Evolutionary conservation across 2,888 invertebrate species (phyloP), one percentile per base, ranked within the genome.

Genomic region (Scaptomyza flava): DNA sequence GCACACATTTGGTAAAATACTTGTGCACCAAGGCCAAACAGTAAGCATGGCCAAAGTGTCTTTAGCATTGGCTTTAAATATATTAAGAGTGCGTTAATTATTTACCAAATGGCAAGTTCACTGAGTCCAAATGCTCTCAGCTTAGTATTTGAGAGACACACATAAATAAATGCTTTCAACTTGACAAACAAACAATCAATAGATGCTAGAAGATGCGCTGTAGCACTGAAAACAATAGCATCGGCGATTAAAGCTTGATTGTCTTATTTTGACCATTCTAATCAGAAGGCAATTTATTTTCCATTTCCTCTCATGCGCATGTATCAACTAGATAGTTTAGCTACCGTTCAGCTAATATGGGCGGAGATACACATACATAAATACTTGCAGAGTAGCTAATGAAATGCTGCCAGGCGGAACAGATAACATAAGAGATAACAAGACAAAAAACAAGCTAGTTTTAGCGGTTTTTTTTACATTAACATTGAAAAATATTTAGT

Each of bases 371-470:
- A 41, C 63, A 42, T 9, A 23, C 23, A 23, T 23, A 23, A 3
- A 23, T 4, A 23, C 23, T 23, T 23, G 23, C 23, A 1, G 23
- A 20, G 17, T 36, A 45, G 61, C 33, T 30, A 51, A 65, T 56
- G 33, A 77, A 69, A 62, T 57, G 82, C 86, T 69, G 72, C 61
- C 65, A 79, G 72, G 84, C 87, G 79, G 68, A 77, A 72, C 79
- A 59, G 66, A 58, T 60, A 66, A 23, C 63, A 30, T 27, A 6
- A 36, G 36, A 11, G 51, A 1, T 51, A 12, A 9, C 36, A 23
- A 48, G 12, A 5, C 0, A 6, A 27, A 27, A 23, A 30, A 23
- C 23, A 11, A 38, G 51, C 51, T 38, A 27, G 2, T 14, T 42
- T 50, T 34, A n/a, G 20, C 12, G 33, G 33, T 1, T 23, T 9